Percentiles rank a stretch among this genome's conserved stretches.
Evolutionary conservation across 2,113 vertebrate species (phyloP).

Genomic region (Chunga burmeisteri): DNA sequence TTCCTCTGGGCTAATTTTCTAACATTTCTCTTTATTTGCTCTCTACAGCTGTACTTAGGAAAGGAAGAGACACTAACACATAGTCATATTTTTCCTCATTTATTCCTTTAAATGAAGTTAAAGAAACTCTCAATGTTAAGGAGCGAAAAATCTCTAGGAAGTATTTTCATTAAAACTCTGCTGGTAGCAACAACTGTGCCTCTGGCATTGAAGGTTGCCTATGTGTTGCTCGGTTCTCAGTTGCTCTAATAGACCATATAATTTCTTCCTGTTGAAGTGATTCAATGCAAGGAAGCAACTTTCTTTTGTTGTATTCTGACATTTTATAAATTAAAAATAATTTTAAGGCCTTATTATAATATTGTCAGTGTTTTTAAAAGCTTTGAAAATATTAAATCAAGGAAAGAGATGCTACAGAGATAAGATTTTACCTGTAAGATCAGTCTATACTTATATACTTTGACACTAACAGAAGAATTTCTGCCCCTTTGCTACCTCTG

Average conservation of each 20-base stretch:
- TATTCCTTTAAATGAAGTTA: slow-evolving; percentile 7
- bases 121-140: neutral
- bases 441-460: neutral
- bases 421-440: neutral
- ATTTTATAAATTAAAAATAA: neutral
- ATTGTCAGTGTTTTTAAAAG: neutral
- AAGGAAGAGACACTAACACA: neutral
- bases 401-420: neutral
- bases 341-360: neutral
- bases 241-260: neutral
- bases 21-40: slow-evolving; percentile 6
- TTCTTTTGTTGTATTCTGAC: neutral
- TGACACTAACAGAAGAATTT: neutral
- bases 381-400: neutral
- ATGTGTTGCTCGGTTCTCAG: neutral
- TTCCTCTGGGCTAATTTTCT: slow-evolving; percentile 4
- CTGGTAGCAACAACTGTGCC: neutral
- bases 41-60: neutral
- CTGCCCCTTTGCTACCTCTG: neutral
- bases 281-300: neutral
- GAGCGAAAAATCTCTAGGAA: neutral
- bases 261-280: neutral
- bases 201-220: neutral
- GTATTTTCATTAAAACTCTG: slow-evolving; percentile 22
- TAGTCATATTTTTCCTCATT: neutral